Evolutionary conservation across 2,888 invertebrate genomes (phyloP), one percentile per base, ranked within the genome.

Genomic region (Athalia circularis): DNA sequence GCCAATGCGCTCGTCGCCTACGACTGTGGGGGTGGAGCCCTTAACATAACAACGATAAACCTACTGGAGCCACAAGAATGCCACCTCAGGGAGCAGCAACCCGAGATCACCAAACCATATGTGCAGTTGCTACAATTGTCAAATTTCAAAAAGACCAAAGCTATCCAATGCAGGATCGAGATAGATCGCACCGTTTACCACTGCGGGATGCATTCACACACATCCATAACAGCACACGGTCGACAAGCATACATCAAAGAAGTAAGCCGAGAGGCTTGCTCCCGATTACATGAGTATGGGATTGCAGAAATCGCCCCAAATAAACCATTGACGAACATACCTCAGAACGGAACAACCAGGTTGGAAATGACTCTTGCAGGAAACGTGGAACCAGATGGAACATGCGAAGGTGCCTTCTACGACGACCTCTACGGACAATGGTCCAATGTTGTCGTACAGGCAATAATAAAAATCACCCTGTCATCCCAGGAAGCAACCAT

Each of bases 181-280:
- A 75, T 79, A n/a, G 59, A 57, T 52, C 54, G 81, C 0, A 79
- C 76, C 8, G 75, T 82, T 8, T 78, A 78, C 52, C 57, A 80
- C 54, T 81, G 81, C 47, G 81, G 80, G 0, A 76, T 76, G 76
- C 61, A 77, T 61, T 81, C 80, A 2, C 80, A 81, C 59, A 52
- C 50, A 6, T 80, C 75, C 6, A 59, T 80, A 1, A 79, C 80
- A 11, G 48, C 45, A 0, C 74, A 61, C 9, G 67, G 52, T 0
- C 8, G 54, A n/a, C 45, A n/a, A 5, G 54, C 72, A 15, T 79
- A 70, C 64, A 43, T 80, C 9, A 5, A 47, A 0, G 43, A 15
- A 5, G 61, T 77, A 9, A 61, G 77, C 4, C 6, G 47, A 5
- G 75, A 79, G 11, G 48, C 43, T 52, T 80, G 79, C 65, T 45